phyloP scores from a whole-genome alignment of 1,140 invertebrate genomes.

The Drosophila azteca region DNA sequence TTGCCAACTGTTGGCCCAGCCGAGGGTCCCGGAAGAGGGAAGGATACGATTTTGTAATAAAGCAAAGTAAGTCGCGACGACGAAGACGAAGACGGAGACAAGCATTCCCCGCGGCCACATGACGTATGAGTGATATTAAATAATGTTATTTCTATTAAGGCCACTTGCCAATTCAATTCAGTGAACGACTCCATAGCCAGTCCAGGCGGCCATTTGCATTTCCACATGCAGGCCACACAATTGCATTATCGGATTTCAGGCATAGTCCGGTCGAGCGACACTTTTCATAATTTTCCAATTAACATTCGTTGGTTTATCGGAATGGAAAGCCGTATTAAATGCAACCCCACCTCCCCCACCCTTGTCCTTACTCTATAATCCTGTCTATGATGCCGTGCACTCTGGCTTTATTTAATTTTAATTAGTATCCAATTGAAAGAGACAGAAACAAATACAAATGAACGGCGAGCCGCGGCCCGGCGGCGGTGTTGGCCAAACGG shows the following conservation, averaged over 20 bases:
- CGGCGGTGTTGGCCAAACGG: conserved; percentile 10
- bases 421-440: conserved; percentile 34
- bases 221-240: conserved; percentile 3
- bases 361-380: too few species aligned
- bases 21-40: background rate
- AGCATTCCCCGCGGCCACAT: conserved; percentile 1
- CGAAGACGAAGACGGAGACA: background rate
- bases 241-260: conserved; percentile 25
- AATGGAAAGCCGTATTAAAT: conserved; percentile 11
- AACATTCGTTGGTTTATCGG: conserved; percentile 14
- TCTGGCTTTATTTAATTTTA: background rate
- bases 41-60: conserved; percentile 52
- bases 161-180: background rate
- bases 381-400: too few species aligned
- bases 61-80: conserved; percentile 30
- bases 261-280: conserved; percentile 4
- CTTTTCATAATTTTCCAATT: conserved; percentile 32
- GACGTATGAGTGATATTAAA: conserved; percentile 26
- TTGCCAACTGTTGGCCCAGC: too few species aligned
- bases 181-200: too few species aligned
- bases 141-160: conserved; percentile 47
- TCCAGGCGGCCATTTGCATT: background rate
- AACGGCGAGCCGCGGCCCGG: too few species aligned
- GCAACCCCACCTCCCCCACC: background rate
- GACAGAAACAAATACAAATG: conserved; percentile 15